Conservation (phyloP, 2,888 invertebrate species). For the Brachyptera putata region DNA sequence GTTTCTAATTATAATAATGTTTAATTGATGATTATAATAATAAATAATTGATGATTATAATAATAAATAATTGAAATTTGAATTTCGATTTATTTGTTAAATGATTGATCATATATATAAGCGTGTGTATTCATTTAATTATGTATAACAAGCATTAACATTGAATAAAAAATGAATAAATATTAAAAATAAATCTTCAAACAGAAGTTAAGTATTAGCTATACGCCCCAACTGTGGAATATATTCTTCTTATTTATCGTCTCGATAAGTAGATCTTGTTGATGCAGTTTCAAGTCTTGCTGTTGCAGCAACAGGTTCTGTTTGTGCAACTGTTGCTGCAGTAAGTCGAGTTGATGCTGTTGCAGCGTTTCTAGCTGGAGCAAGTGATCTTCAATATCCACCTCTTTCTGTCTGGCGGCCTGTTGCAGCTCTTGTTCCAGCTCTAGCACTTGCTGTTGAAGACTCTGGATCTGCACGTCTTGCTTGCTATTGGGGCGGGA, state of each 20-base stretch:
- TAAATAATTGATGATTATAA: too few species aligned
- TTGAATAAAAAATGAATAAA: too few species aligned
- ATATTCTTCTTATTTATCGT: background rate
- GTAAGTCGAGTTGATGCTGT: background rate
- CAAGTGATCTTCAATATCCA: background rate
- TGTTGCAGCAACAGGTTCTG: constrained; percentile 2
- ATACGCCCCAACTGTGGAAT: constrained; percentile 11
- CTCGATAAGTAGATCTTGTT: background rate
- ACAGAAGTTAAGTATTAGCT: too few species aligned
- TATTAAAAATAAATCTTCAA: too few species aligned
- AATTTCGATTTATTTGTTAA: too few species aligned
- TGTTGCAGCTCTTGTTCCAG: constrained; percentile 1
- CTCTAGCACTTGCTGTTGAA: background rate
- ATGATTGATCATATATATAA: too few species aligned
- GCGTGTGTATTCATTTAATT: too few species aligned
- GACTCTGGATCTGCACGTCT: constrained; percentile 2
- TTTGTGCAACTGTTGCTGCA: constrained; percentile 1
- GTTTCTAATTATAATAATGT: too few species aligned
- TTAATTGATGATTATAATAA: too few species aligned
- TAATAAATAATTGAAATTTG: too few species aligned
- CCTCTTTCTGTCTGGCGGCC: background rate
- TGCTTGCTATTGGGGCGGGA: too few species aligned
- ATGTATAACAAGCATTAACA: too few species aligned
- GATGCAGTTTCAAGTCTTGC: constrained; percentile 2
- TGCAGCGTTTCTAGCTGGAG: background rate